Percentiles rank a stretch among this genome's conserved stretches.
phyloP scores from a whole-genome alignment of 1,140 invertebrate genomes.

The Drosophila watanabei region DNA sequence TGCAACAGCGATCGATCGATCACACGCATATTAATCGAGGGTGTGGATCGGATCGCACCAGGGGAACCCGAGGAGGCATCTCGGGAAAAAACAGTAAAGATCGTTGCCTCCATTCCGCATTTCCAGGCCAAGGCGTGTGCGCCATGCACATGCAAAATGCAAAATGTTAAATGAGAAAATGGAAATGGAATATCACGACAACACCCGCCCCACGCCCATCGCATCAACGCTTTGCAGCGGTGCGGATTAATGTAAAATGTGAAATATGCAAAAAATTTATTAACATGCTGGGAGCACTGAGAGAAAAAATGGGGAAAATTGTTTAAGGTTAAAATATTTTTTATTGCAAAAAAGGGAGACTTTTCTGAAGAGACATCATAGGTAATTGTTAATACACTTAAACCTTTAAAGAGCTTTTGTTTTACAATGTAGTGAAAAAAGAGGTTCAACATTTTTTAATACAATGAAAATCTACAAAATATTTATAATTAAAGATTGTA shows the following conservation, averaged over 20 bases:
- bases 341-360: not conserved
- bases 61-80: not conserved
- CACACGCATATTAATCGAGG: constrained; percentile 52
- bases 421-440: no score
- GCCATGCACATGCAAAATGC: constrained; percentile 52
- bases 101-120: constrained; percentile 72
- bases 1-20: constrained; percentile 67
- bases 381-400: no score
- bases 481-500: no score
- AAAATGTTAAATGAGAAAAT: constrained; percentile 45
- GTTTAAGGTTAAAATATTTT: not conserved
- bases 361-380: no score
- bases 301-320: not conserved
- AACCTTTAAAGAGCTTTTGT: no score
- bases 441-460: no score
- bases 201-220: constrained; percentile 63
- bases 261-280: constrained; percentile 51
- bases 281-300: constrained; percentile 22
- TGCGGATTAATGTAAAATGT: constrained; percentile 58
- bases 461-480: no score
- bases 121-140: constrained; percentile 81
- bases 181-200: constrained; percentile 65
- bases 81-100: constrained; percentile 53
- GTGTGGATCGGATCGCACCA: constrained; percentile 2
- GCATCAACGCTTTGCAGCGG: constrained; percentile 3